Evolutionary conservation across 2,113 vertebrate genomes (phyloP).

Genomic region (Physeter macrocephalus): DNA sequence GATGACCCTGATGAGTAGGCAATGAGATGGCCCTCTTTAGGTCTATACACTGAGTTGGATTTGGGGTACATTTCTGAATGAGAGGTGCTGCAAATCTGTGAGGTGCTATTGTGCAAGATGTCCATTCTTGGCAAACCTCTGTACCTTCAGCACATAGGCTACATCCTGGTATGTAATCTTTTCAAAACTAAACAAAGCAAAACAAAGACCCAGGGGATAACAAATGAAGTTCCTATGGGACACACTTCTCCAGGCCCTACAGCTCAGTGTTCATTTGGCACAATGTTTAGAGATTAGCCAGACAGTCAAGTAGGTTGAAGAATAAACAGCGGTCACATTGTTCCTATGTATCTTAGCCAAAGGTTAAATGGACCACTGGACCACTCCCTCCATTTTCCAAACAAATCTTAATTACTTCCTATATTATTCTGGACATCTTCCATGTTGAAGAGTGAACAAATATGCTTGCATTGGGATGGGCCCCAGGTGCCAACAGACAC

Average conservation of each 20-base stretch:
- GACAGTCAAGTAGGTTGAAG: neutral
- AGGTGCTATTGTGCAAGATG: neutral
- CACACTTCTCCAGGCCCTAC: neutral
- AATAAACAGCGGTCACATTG: neutral
- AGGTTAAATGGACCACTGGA: too few relatives aligned
- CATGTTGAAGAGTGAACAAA: neutral
- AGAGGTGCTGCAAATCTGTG: neutral
- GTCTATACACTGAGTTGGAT: neutral
- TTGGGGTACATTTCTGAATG: neutral
- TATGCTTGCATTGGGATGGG: accelerated
- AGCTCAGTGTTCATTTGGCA: neutral
- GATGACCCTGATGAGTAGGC: neutral
- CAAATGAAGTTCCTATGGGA: accelerated
- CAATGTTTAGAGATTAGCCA: neutral
- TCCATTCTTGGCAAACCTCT: neutral
- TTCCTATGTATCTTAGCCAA: neutral
- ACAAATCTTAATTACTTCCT: too few relatives aligned
- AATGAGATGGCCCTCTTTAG: neutral
- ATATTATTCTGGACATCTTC: neutral
- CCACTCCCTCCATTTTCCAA: neutral
- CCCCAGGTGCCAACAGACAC: neutral
- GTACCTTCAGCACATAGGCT: neutral
- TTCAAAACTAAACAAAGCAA: neutral
- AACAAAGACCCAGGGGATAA: neutral
- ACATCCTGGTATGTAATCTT: neutral